Evolutionary conservation across 2,888 invertebrate species (phyloP), one percentile per base, ranked within the genome.

Genomic region (Hypolimnas misippus): DNA sequence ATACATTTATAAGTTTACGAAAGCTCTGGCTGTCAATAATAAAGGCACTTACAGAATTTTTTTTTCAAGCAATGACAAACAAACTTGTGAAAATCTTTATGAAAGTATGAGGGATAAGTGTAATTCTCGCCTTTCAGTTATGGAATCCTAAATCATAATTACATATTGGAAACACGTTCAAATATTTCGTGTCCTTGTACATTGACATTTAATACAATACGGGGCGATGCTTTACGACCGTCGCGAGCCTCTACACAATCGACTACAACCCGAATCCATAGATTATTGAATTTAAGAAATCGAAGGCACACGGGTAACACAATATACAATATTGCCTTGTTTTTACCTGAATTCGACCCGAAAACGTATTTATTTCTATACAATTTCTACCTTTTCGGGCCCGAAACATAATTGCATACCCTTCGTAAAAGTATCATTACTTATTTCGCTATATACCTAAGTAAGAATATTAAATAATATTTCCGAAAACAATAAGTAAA

Each of bases 201-300:
- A 77, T 79, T 86, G 87, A 87, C 86, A 83, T 86, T 86, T 82
- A 87, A 82, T 84, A 76, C 77, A 76, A 74, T 70, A 44, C 74
- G 70, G 74, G 80, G 75, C 77, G 75, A 79, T 84, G 82, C 75
- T 87, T 87, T 86, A 86, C 80, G 82, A 78, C 50, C 69, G 60
- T 66, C 59, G 49, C 57, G 69, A 65, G 68, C 66, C 71, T 70
- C 66, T 49, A 62, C 57, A 46, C 67, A 67, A 70, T 70, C 65
- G 66, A 65, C 68, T 67, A 66, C 69, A 71, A 67, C 64, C 66
- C 63, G 63, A 70, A 73, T 69, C 63, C 72, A 67, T 68, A 68
- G 69, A 70, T 73, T 71, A 72, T 74, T 70, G 67, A 72, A 72
- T 74, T 74, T 73, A 70, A 68, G 66, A 67, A 71, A 74, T 72